Base-by-base conservation (phyloP, 2,888 invertebrate genomes). In the Parnassius glacialis region DNA sequence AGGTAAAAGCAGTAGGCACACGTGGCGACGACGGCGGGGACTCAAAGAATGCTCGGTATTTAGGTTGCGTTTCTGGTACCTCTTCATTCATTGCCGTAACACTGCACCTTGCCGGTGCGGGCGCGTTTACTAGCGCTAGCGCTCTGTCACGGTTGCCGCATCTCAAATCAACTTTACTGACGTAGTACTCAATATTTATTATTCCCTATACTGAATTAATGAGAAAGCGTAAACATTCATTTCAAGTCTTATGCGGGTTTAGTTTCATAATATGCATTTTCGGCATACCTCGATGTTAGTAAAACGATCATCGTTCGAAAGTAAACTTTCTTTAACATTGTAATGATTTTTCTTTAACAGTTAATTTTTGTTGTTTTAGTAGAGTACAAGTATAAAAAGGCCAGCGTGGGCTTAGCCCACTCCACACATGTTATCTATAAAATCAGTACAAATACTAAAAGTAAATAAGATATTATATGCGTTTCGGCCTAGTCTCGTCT, bases 31-130 rank as follows among this genome's bases (percentile, higher is more conserved):
- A 74, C 74, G 71, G 68, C 79, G 81, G 80, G 77, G 81, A 78
- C 84, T 85, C 72, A 79, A 87, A 83, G 89, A 88, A 91, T 90
- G 87, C 75, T 74, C 70, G 88, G 91, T 90, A 91, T 91, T 90
- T 90, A 87, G 91, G 91, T 91, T 90, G 86, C 84, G 85, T 85
- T 85, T 85, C 84, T 87, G 86, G 87, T 87, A 87, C 86, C 84
- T 86, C 86, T 90, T 86, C 90, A 91, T 91, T 91, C 88, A 91
- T 84, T 84, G 87, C 84, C 83, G 83, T 81, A 84, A 81, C 85
- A 85, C 80, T 88, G 88, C 89, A 90, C 81, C 85, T 83, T 81
- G 81, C 78, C 74, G 45, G 45, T n/a, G 45, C 45, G 45, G 12
- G 45, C 45, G 72, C 54, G 57, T 53, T 45, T 45, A 45, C 59